Evolutionary conservation across 2,113 vertebrate species (phyloP).

Genomic region (Eptesicus fuscus): DNA sequence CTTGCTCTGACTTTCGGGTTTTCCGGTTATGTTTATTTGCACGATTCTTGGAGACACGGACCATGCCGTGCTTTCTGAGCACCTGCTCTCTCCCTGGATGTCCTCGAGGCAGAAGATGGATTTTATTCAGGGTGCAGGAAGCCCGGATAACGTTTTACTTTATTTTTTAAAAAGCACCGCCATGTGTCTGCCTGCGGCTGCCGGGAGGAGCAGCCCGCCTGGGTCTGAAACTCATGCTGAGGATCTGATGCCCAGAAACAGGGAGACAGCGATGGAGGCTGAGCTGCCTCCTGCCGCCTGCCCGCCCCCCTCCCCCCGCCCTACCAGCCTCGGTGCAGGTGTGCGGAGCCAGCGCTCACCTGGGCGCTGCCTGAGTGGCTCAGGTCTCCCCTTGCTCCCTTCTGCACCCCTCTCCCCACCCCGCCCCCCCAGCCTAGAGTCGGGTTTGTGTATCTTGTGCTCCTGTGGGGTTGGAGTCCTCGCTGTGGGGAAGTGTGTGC

Average conservation of each 20-base stretch:
- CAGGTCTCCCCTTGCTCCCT: neutral
- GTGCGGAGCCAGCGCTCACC: fast-evolving
- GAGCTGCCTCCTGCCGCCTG: fast-evolving
- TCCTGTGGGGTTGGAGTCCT: neutral
- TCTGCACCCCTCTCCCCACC: too few species aligned
- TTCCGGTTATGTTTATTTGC: slow-evolving; percentile 35
- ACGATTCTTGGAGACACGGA: slow-evolving; percentile 46
- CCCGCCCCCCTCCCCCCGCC: fast-evolving
- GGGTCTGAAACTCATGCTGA: neutral
- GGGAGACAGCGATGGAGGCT: neutral
- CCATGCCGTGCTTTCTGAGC: slow-evolving; percentile 25
- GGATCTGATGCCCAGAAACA: neutral
- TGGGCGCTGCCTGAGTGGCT: neutral
- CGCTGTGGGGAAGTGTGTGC: neutral
- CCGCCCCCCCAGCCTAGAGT: neutral
- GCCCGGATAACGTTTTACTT: slow-evolving; percentile 46
- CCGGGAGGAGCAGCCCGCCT: neutral
- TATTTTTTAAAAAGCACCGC: slow-evolving; percentile 39
- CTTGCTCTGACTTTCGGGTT: slow-evolving; percentile 66
- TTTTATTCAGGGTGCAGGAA: slow-evolving; percentile 54
- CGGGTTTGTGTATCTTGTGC: neutral
- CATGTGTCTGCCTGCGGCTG: slow-evolving; percentile 35
- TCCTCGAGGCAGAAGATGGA: slow-evolving; percentile 55
- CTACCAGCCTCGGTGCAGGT: fast-evolving
- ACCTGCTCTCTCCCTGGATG: slow-evolving; percentile 23